phyloP scores from a whole-genome alignment of 2,797 vertebrate species.

The Petrocephalus schoutedeni region DNA sequence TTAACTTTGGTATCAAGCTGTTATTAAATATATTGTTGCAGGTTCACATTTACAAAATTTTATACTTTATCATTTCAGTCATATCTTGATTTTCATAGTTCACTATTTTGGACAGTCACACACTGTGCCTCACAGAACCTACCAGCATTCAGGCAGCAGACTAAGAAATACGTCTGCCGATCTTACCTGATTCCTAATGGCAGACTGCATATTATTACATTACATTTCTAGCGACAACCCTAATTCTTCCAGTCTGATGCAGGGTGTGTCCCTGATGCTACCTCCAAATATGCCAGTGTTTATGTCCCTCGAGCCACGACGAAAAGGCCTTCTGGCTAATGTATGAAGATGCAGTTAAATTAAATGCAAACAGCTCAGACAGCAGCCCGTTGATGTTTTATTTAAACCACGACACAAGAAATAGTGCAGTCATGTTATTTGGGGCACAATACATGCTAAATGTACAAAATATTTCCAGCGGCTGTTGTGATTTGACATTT shows the following conservation, averaged over 20 bases:
- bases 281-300: neutral
- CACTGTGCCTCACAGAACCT: neutral
- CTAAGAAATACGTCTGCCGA: neutral
- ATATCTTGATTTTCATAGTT: neutral
- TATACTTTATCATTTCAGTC: neutral
- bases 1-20: neutral
- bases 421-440: constrained; percentile 71
- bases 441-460: constrained; percentile 72
- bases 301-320: neutral
- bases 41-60: neutral
- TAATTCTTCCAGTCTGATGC: neutral
- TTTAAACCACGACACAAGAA: constrained; percentile 76
- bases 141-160: neutral
- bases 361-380: constrained; percentile 40
- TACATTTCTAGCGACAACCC: neutral
- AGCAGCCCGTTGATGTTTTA: constrained; percentile 66
- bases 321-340: neutral
- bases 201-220: neutral
- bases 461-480: constrained; percentile 66
- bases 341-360: constrained; percentile 1
- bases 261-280: neutral
- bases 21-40: neutral
- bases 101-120: neutral
- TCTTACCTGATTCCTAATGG: neutral
- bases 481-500: constrained; percentile 62